Evolutionary conservation across 2,797 vertebrate genomes (phyloP), one percentile per base, ranked within the genome.

Genomic region (Diglossa cyanea): DNA sequence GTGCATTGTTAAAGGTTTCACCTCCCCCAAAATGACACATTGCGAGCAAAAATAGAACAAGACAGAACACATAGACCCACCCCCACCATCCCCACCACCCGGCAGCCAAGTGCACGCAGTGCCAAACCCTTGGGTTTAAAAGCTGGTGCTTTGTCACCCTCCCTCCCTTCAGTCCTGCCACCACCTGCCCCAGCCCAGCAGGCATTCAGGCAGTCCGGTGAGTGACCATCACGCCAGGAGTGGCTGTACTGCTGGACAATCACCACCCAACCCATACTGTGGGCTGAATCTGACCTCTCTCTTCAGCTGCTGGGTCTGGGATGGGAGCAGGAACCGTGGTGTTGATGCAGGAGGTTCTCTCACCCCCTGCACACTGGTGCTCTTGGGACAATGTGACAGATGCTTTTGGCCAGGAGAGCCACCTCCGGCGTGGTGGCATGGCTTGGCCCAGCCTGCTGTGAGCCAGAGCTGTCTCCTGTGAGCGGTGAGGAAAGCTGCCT

Each of bases 21-120:
- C 93, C 94, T 96, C 93, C 96, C 93, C 91, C 97, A 95, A 95
- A 93, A 86, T 97, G 96, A 97, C 94, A 97, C 95, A 96, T 95
- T 81, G 61, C 24, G 2, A 84, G 86, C 93, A 84, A 93, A 97
- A 97, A 97, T 97, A 97, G 96, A 94, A 94, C 95, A 96, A 96
- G 95, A 86, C 95, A 95, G 96, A 97, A 96, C 91, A 96, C 92
- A 93, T 80, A 95, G 96, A 95, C 85, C 94, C 97, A 95, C 96
- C 96, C 93, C 93, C 88, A 77, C 42, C 79, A 54, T 75, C 75
- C 83, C 95, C 78, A 71, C 57, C 91, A 85, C 93, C 89, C 83
- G 15, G 88, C 95, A 95, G 92, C 90, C 86, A 61, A 90, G 90
- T 93, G 91, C 65, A 74, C 15, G 35, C 16, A 1, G 79, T 83